Evolutionary conservation across 2,797 vertebrate genomes (phyloP).

Genomic region (Oceanodroma leucorhoa): DNA sequence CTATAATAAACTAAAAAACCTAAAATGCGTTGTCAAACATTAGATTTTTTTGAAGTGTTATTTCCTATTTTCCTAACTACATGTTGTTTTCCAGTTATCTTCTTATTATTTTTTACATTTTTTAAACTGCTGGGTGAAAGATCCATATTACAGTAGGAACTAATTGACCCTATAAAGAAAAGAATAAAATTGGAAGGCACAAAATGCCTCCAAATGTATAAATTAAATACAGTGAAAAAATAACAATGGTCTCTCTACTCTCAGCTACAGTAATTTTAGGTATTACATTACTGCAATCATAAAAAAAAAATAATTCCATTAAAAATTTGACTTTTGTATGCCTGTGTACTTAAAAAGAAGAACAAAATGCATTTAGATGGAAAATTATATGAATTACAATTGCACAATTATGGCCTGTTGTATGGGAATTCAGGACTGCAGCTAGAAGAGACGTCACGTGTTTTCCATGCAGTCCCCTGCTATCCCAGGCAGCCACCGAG

Average conservation of each 20-base stretch:
- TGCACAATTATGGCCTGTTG: not conserved
- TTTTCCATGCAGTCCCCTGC: not conserved
- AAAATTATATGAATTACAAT: not conserved
- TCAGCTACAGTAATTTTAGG: not conserved
- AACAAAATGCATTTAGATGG: not conserved
- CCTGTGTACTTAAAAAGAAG: not conserved
- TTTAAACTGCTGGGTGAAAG: not conserved
- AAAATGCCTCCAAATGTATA: not conserved
- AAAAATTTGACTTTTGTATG: not conserved
- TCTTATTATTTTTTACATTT: not conserved
- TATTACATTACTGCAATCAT: not conserved
- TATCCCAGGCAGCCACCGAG: not conserved
- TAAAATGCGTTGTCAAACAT: not conserved
- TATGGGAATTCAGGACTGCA: not conserved
- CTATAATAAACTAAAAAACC: not conserved
- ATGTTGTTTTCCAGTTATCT: not conserved
- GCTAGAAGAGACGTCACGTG: accelerated
- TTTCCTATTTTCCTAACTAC: not conserved
- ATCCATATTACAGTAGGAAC: not conserved
- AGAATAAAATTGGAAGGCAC: not conserved
- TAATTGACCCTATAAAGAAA: not conserved
- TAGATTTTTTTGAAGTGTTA: not conserved
- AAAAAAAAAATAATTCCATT: not conserved
- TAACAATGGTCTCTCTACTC: not conserved
- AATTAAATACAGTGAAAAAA: not conserved